phyloP scores from a whole-genome alignment of 2,888 invertebrate genomes.

The Flabesymbios commensalis region DNA sequence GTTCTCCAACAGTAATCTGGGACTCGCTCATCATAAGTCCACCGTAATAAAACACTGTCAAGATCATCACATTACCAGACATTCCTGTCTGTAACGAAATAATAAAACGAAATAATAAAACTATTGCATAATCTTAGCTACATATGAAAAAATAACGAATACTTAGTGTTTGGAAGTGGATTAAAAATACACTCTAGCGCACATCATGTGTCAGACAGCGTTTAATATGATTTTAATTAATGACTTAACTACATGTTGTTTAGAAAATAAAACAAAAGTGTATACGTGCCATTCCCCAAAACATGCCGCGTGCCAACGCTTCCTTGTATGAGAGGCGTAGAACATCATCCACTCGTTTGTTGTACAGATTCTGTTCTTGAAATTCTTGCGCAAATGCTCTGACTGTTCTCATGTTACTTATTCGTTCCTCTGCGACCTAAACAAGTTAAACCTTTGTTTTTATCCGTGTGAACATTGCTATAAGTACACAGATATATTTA shows the following conservation, averaged over 20 bases:
- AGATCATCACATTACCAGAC: conserved; percentile 85
- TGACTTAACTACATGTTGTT: too few species aligned
- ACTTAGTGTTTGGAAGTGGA: too few species aligned
- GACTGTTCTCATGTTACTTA: conserved; percentile 86
- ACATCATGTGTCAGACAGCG: too few species aligned
- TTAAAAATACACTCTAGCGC: too few species aligned
- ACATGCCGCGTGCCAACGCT: conserved; percentile 81
- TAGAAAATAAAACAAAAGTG: too few species aligned
- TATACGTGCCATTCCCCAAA: conserved; percentile 81
- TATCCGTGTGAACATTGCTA: too few species aligned
- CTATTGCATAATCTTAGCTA: background rate
- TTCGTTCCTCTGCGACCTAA: conserved; percentile 81
- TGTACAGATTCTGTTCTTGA: conserved; percentile 75
- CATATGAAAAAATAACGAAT: too few species aligned
- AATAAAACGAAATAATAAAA: background rate
- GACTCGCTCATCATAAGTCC: conserved; percentile 84
- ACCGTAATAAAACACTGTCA: conserved; percentile 90
- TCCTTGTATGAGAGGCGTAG: conserved; percentile 83
- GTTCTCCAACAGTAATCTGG: conserved; percentile 74
- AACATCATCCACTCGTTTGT: conserved; percentile 72
- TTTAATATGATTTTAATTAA: too few species aligned
- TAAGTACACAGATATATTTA: too few species aligned
- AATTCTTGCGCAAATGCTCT: conserved; percentile 88
- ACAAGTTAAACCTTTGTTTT: too few species aligned
- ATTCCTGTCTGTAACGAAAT: conserved; percentile 61